phyloP scores from a whole-genome alignment of 2,797 vertebrate genomes.

The Acridotheres tristis region DNA sequence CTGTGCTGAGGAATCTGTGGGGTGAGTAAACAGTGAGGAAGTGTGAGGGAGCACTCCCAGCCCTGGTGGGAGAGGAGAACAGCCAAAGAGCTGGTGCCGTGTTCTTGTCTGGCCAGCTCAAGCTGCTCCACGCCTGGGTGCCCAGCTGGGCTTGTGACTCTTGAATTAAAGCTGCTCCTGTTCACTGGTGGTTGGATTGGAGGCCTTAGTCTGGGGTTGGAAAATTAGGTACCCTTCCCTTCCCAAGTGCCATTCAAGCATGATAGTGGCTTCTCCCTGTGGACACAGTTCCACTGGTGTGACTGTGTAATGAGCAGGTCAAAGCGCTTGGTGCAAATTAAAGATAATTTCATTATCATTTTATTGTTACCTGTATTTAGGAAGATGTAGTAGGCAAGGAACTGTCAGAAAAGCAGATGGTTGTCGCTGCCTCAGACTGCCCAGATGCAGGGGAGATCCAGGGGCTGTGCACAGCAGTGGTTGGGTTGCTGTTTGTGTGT shows the following conservation, averaged over 20 bases:
- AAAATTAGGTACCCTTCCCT: background rate
- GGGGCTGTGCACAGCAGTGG: accelerated
- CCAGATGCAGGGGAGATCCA: background rate
- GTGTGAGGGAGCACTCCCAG: background rate
- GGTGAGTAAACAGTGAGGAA: background rate
- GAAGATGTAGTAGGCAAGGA: background rate
- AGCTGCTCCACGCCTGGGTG: accelerated
- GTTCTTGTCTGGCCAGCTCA: background rate
- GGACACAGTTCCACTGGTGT: background rate
- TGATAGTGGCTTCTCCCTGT: background rate
- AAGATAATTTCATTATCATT: background rate
- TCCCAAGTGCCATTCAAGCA: background rate
- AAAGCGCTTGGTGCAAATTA: background rate
- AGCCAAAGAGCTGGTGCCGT: accelerated
- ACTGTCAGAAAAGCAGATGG: background rate
- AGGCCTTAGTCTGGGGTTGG: background rate
- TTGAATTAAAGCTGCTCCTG: background rate
- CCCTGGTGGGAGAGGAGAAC: background rate
- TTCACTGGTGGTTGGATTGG: accelerated
- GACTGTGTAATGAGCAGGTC: background rate
- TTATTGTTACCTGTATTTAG: background rate
- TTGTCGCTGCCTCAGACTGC: background rate
- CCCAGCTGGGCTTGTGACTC: background rate
- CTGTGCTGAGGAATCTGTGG: background rate
- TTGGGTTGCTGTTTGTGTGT: background rate